Conservation (phyloP, 2,113 vertebrate genomes). For the Shinisaurus crocodilurus region DNA sequence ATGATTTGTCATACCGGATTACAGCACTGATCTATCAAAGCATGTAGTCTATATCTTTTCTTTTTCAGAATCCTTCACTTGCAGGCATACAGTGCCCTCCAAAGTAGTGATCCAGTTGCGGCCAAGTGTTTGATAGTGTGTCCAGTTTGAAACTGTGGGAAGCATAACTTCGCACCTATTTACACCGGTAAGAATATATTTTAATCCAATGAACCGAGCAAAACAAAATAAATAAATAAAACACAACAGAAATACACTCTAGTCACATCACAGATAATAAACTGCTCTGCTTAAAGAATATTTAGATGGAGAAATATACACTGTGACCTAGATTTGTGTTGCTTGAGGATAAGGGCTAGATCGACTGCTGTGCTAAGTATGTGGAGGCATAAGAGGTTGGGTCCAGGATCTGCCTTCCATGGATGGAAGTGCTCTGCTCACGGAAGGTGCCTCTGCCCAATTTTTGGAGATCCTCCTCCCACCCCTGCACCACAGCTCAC, state of each 20-base stretch:
- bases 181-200: background rate
- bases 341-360: background rate
- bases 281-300: background rate
- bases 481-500: too few relatives aligned
- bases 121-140: background rate
- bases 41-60: background rate
- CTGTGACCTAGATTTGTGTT: background rate
- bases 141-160: background rate
- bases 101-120: background rate
- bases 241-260: background rate
- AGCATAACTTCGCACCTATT: background rate
- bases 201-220: background rate
- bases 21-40: background rate
- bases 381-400: background rate
- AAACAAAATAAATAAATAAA: background rate
- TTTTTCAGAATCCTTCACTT: constrained; percentile 10
- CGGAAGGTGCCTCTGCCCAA: too few relatives aligned
- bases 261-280: background rate
- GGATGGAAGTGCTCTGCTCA: too few relatives aligned
- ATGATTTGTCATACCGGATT: constrained; percentile 32
- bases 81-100: background rate
- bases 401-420: too few relatives aligned
- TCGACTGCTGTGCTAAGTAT: background rate
- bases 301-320: background rate
- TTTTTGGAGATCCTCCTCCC: too few relatives aligned